phyloP scores from a whole-genome alignment of 2,797 vertebrate species.

The Esox masquinongy region DNA sequence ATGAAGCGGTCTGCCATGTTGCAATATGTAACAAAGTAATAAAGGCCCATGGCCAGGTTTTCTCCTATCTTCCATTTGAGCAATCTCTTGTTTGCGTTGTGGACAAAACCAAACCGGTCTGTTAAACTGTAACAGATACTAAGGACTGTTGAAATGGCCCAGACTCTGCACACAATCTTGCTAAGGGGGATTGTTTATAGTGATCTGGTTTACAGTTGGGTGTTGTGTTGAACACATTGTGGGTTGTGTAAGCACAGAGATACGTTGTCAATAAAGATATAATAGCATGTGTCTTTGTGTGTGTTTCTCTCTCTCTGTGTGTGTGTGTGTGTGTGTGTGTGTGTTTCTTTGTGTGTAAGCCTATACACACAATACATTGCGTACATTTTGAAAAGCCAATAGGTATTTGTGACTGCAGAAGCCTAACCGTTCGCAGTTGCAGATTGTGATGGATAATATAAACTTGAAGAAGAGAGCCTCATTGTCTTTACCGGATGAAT shows the following conservation, averaged over 20 bases:
- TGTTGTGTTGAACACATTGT: background rate
- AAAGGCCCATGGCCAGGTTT: background rate
- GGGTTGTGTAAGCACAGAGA: background rate
- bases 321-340: background rate
- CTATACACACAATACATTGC: background rate
- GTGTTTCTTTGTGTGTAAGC: background rate
- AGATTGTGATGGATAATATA: slow-evolving; percentile 44
- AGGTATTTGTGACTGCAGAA: slow-evolving; percentile 23
- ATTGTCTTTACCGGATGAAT: slow-evolving; percentile 42
- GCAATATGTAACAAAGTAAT: background rate
- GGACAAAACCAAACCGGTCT: slow-evolving; percentile 43
- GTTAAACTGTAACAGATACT: slow-evolving; percentile 57
- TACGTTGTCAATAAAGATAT: background rate
- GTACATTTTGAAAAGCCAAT: background rate
- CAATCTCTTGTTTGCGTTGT: background rate
- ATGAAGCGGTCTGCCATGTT: too few relatives aligned
- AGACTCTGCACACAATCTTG: slow-evolving; percentile 45
- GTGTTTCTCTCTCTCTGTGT: background rate
- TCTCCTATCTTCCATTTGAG: background rate
- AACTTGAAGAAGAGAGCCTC: slow-evolving; percentile 43
- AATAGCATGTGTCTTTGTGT: background rate
- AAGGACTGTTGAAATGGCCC: slow-evolving; percentile 53
- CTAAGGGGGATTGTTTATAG: slow-evolving; percentile 32
- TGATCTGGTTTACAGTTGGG: background rate
- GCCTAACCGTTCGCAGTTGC: slow-evolving; percentile 21